Percentiles rank a stretch among this genome's conserved stretches.
Conservation (phyloP, 2,113 vertebrate species). For the Todiramphus chloris region DNA sequence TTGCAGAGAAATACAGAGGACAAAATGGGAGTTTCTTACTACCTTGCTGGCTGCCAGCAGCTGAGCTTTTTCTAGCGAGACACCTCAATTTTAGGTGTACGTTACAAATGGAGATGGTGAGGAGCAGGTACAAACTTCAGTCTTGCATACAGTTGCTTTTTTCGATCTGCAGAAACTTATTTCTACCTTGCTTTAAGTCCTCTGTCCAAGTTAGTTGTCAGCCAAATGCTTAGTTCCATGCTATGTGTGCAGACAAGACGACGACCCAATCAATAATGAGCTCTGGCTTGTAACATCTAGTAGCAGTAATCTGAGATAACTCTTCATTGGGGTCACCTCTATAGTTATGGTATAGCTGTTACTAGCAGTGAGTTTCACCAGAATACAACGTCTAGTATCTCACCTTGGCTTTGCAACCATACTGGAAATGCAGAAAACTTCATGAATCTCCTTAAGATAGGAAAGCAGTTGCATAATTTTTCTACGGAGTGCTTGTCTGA, state of each 20-base stretch:
- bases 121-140: neutral
- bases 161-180: neutral
- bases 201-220: neutral
- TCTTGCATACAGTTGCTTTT: rapidly evolving
- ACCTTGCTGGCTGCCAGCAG: neutral
- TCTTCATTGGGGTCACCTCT: neutral
- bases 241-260: neutral
- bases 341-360: neutral
- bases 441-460: neutral
- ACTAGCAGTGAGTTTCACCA: neutral
- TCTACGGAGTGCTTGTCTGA: neutral
- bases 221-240: neutral
- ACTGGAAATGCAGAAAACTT: neutral
- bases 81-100: neutral
- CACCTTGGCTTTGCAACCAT: neutral
- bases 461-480: neutral
- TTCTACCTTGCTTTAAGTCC: neutral
- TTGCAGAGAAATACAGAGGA: neutral
- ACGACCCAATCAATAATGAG: neutral
- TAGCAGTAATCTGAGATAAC: neutral
- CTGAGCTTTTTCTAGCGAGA: neutral
- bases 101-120: neutral
- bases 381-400: neutral
- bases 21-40: neutral
- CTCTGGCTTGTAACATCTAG: neutral